phyloP scores from a whole-genome alignment of 2,888 invertebrate genomes.

The Pyrochroa serraticornis region DNA sequence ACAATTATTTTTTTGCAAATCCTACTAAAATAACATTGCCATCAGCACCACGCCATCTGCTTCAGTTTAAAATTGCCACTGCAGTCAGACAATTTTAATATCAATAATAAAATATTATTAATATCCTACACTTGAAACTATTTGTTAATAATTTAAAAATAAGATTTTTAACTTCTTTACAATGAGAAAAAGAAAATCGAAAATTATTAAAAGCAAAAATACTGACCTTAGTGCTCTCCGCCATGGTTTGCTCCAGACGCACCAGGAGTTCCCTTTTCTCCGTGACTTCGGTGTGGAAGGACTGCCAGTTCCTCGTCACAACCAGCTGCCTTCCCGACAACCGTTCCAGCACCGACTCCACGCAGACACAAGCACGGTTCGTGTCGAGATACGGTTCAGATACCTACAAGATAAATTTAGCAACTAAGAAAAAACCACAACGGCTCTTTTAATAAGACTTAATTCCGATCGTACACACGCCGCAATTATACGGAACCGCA shows the following conservation, averaged over 20 bases:
- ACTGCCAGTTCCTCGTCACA: slow-evolving; percentile 73
- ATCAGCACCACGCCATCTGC: too few relatives aligned
- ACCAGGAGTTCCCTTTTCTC: slow-evolving; percentile 63
- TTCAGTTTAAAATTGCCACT: too few relatives aligned
- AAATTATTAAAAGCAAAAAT: background rate
- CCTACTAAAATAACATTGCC: too few relatives aligned
- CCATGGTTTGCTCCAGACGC: slow-evolving; percentile 63
- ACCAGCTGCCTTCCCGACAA: slow-evolving; percentile 69
- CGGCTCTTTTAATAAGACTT: slow-evolving; percentile 5
- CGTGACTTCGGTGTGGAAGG: slow-evolving; percentile 70
- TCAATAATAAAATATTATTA: too few relatives aligned
- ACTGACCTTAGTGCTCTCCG: slow-evolving; percentile 71
- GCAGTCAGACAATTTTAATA: too few relatives aligned
- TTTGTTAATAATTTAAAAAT: too few relatives aligned
- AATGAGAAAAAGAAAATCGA: background rate
- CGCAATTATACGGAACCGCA: slow-evolving; percentile 12
- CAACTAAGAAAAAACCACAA: slow-evolving; percentile 25
- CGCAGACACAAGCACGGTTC: slow-evolving; percentile 69
- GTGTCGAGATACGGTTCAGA: slow-evolving; percentile 73
- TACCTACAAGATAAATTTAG: slow-evolving; percentile 60
- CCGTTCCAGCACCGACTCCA: slow-evolving; percentile 71
- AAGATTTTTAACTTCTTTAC: background rate
- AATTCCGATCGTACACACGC: too few relatives aligned
- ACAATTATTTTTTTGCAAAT: too few relatives aligned
- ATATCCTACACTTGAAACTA: background rate